Base-by-base conservation (phyloP, 2,888 invertebrate genomes). In the Saturnia pavonia region DNA sequence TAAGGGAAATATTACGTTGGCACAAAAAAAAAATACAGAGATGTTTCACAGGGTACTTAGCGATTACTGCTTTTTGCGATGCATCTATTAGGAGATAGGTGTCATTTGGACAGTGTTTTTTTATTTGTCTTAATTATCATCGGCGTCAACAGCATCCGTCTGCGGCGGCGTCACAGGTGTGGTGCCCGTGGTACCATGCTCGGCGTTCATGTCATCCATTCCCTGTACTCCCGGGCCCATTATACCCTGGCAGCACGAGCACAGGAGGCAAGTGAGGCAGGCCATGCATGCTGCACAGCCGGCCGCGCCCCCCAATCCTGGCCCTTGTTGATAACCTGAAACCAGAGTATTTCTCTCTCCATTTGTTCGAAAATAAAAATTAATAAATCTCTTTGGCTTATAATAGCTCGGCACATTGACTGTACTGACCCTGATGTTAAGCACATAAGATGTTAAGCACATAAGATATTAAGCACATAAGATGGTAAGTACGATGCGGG, bases 171-270 rank as follows among this genome's bases (percentile, higher is more conserved):
- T 54, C 2, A 70, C 70, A 19, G 45, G 22, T 4, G 70, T 34
- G 34, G 34, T 34, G 34, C 3, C 3, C 6, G 34, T 43, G 22
- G 27, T 42, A 27, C 66, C 54, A 1, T 25, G 54, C 9, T 69
- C 48, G 54, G 6, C 22, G 19, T 42, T 25, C 42, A 25, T 40
- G n/a, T 27, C 67, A 8, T 19, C 16, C 70, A 70, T 70, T 40
- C 54, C 67, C 0, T 67, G 42, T 27, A 69, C 66, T 12, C 70
- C 54, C 2, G 27, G 11, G 0, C 78, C 79, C 67, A 76, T 63
- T 22, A 80, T 51, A 0, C 74, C 77, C 48, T 78, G 80, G 73
- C 85, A 85, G 73, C 85, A 86, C 0, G 85, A 85, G 66, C 85
- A 85, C 6, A 82, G 67, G 0, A 85, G 43, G 45, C 82, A 83